A percentile compares a stretch with the other conserved stretches of the same genome.
Conservation (phyloP, 2,113 vertebrate species). For the Ophthalmolycus amberensis region DNA sequence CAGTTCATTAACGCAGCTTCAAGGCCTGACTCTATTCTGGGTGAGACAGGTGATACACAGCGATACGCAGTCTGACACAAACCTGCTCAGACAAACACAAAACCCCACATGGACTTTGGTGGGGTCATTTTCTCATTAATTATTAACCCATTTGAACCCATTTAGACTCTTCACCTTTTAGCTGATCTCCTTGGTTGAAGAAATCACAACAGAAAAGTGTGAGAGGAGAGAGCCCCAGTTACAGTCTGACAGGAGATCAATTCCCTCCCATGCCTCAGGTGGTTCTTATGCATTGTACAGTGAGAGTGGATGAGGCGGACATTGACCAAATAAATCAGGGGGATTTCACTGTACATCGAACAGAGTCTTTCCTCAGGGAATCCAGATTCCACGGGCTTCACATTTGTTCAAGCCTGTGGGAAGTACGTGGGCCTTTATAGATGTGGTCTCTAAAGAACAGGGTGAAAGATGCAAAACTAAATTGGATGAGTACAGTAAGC, state of each 20-base stretch:
- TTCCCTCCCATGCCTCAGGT: conserved; percentile 37
- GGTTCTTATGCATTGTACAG: conserved; percentile 31
- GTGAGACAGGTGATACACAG: conserved; percentile 37
- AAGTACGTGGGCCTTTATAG: conserved; percentile 6
- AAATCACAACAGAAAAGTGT: conserved; percentile 47
- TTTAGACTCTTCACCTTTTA: conserved; percentile 64
- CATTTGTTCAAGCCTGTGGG: conserved; percentile 20
- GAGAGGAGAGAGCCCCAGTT: conserved; percentile 41
- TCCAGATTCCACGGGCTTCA: not conserved
- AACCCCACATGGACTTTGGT: conserved; percentile 65
- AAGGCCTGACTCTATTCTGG: conserved; percentile 32
- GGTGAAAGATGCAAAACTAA: not conserved
- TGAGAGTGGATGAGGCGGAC: conserved; percentile 39
- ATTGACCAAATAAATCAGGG: conserved; percentile 41
- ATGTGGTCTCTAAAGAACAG: not conserved
- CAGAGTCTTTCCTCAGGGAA: conserved; percentile 11
- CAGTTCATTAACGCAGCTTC: not conserved
- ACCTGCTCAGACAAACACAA: conserved; percentile 66
- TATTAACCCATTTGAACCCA: conserved; percentile 69
- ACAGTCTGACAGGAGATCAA: conserved; percentile 56
- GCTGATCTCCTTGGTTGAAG: conserved; percentile 46
- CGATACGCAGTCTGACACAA: conserved; percentile 28
- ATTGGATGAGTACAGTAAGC: not conserved
- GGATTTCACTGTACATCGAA: conserved; percentile 45
- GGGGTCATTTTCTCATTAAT: conserved; percentile 73